A percentile compares a stretch with the other conserved stretches of the same genome.
Evolutionary conservation across 2,797 vertebrate species (phyloP).

Genomic region (Tenualosa ilisha): DNA sequence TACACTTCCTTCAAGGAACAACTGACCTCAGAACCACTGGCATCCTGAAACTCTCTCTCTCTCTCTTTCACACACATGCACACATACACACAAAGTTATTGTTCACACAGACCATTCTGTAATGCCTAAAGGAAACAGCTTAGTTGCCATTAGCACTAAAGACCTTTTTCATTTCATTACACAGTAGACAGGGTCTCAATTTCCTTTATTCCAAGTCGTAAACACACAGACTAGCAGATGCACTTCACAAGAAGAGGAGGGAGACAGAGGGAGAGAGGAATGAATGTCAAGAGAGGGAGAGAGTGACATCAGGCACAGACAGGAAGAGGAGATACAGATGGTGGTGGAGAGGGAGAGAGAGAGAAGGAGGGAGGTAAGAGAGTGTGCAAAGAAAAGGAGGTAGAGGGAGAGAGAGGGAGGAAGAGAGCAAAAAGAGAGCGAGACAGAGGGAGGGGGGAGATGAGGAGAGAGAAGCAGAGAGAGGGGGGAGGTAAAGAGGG

Average conservation of each 20-base stretch:
- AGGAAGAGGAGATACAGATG: not conserved
- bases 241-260: not conserved
- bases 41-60: not conserved
- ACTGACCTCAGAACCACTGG: not conserved
- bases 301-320: not conserved
- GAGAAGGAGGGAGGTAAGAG: not conserved
- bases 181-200: not conserved
- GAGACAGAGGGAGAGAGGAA: conserved; percentile 6
- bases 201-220: not conserved
- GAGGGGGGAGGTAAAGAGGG: not conserved
- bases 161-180: not conserved
- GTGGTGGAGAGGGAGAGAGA: not conserved
- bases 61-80: not conserved
- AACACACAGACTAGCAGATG: not conserved
- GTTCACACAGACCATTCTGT: not conserved
- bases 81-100: not conserved
- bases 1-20: not conserved
- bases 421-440: conserved; percentile 35
- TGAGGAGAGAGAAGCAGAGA: not conserved
- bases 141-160: not conserved
- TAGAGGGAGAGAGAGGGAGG: conserved; percentile 53
- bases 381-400: too few relatives aligned
- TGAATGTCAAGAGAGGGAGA: conserved; percentile 11
- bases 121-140: not conserved
- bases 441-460: conserved; percentile 12